Percentiles rank a stretch among this genome's conserved stretches.
phyloP scores from a whole-genome alignment of 2,113 vertebrate species.

The Ornithorhynchus anatinus region DNA sequence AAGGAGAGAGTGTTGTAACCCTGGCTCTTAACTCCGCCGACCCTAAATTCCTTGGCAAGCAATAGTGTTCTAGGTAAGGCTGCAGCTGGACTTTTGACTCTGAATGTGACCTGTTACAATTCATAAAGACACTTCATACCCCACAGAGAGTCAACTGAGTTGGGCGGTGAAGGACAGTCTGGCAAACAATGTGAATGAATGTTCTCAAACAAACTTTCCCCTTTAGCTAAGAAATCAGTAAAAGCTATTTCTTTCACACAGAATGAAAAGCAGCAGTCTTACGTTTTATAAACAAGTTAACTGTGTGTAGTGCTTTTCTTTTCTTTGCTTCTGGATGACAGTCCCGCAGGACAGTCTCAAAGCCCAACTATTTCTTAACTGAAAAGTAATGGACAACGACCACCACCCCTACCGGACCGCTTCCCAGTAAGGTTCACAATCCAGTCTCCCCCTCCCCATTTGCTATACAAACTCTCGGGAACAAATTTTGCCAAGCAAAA shows the following conservation, averaged over 20 bases:
- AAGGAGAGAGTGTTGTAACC: not conserved
- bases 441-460: too few species aligned
- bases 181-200: not conserved
- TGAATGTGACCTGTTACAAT: slow-evolving; percentile 4
- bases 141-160: not conserved
- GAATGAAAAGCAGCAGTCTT: not conserved
- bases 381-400: too few species aligned
- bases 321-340: not conserved
- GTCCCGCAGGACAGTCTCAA: not conserved
- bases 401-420: too few species aligned
- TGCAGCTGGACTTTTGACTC: not conserved
- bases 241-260: not conserved
- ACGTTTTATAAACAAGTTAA: not conserved
- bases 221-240: not conserved
- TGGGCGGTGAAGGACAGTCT: not conserved
- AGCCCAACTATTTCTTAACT: too few species aligned
- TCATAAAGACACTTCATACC: slow-evolving; percentile 10
- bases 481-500: too few species aligned
- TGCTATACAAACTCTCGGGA: too few species aligned
- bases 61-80: slow-evolving; percentile 3
- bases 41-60: not conserved
- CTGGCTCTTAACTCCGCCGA: not conserved
- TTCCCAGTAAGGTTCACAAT: too few species aligned
- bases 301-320: not conserved
- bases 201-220: not conserved